Evolutionary conservation across 2,888 invertebrate genomes (phyloP).

Genomic region (Oscheius sp.): DNA sequence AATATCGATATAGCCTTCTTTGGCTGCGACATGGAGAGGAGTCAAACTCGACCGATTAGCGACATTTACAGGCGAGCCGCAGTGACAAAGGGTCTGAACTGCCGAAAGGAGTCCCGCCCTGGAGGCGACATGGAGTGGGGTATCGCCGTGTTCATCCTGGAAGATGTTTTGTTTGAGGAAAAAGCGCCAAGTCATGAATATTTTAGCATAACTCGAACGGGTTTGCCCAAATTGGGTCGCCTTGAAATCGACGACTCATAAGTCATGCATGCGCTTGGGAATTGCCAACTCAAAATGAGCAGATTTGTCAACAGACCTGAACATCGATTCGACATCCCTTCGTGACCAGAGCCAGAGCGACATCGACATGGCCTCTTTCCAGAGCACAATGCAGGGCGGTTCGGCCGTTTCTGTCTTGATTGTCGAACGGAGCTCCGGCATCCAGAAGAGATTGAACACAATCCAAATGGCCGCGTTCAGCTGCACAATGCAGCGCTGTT

Average conservation of each 20-base stretch:
- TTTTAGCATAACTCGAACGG: slow-evolving; percentile 16
- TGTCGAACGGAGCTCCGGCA: slow-evolving; percentile 73
- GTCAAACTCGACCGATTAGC: slow-evolving; percentile 74
- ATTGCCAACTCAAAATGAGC: slow-evolving; percentile 24
- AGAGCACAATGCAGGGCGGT: slow-evolving; percentile 78
- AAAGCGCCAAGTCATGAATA: slow-evolving; percentile 2
- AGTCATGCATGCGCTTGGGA: slow-evolving; percentile 27
- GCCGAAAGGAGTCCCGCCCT: slow-evolving; percentile 75
- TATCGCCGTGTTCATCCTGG: slow-evolving; percentile 72
- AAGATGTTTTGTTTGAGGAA: slow-evolving; percentile 1
- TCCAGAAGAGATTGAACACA: slow-evolving; percentile 74
- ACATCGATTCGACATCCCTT: slow-evolving; percentile 77
- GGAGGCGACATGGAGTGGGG: slow-evolving; percentile 77
- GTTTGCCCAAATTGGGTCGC: slow-evolving; percentile 5
- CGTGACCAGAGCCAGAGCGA: slow-evolving; percentile 77
- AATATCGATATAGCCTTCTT: slow-evolving; percentile 79
- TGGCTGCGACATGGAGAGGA: slow-evolving; percentile 80
- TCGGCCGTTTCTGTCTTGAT: slow-evolving; percentile 73
- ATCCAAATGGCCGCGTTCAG: slow-evolving; percentile 74
- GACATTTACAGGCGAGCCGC: slow-evolving; percentile 77
- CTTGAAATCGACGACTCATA: slow-evolving; percentile 22
- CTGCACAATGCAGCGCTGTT: slow-evolving; percentile 74
- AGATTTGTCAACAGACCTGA: slow-evolving; percentile 37
- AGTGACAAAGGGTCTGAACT: slow-evolving; percentile 76
- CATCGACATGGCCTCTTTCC: slow-evolving; percentile 71